Evolutionary conservation across 2,113 vertebrate species (phyloP).

Genomic region (Cyprinodon brontotheroides): DNA sequence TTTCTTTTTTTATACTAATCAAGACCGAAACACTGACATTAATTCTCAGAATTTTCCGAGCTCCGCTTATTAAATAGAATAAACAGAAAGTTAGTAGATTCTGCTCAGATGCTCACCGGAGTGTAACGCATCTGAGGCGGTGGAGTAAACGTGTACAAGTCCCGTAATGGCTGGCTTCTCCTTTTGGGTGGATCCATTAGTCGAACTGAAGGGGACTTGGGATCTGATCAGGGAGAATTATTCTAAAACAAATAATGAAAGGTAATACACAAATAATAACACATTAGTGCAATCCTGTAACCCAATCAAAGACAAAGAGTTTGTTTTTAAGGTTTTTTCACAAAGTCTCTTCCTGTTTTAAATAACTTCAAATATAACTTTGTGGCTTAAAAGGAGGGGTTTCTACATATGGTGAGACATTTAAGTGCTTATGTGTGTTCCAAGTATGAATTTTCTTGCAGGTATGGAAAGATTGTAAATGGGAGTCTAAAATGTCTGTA

Average conservation of each 20-base stretch:
- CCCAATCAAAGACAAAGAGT: conserved; percentile 4
- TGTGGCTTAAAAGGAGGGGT: conserved; percentile 42
- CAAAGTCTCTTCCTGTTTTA: background rate
- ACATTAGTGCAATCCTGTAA: background rate
- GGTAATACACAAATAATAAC: background rate
- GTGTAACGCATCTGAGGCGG: conserved; percentile 91
- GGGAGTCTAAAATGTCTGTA: conserved; percentile 52
- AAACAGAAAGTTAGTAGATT: background rate
- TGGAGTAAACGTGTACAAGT: conserved; percentile 94
- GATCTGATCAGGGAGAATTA: conserved; percentile 75
- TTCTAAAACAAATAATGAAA: conserved; percentile 78
- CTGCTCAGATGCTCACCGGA: conserved; percentile 84
- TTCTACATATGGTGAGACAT: conserved; percentile 43
- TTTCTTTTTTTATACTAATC: too few species aligned
- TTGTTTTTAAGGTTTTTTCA: background rate
- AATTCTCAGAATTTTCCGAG: background rate
- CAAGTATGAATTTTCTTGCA: conserved; percentile 52
- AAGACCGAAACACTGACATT: too few species aligned
- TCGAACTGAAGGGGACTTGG: conserved; percentile 83
- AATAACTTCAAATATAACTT: conserved; percentile 41
- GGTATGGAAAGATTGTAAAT: conserved; percentile 59
- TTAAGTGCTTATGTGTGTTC: conserved; percentile 33
- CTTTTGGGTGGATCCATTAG: conserved; percentile 83
- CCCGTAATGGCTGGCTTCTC: conserved; percentile 94
- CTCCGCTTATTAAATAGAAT: background rate